phyloP scores from a whole-genome alignment of 2,113 vertebrate species.

The Xenopus tropicalis region UCB_Xtro_10.0 CM004443.2:210543001-210543500 shows the following conservation, averaged over 20 bases:
- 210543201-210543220: conserved; percentile 27
- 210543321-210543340: conserved; percentile 52
- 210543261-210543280: conserved; percentile 58
- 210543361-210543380: conserved; percentile 19
- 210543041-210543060: too few species aligned
- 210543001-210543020: too few species aligned
- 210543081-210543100: too few species aligned
- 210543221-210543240: conserved; percentile 55
- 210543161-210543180: too few species aligned
- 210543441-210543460: conserved; percentile 14
- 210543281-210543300: conserved; percentile 56
- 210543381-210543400: conserved; percentile 26
- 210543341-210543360: conserved; percentile 40
- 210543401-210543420: conserved; percentile 11
- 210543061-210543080: too few species aligned
- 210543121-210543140: too few species aligned
- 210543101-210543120: too few species aligned
- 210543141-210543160: too few species aligned
- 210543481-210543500: conserved; percentile 16
- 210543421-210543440: conserved; percentile 14
- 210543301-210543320: conserved; percentile 59
- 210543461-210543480: conserved; percentile 32
- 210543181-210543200: too few species aligned
- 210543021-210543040: too few species aligned
- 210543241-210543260: conserved; percentile 60